Base-by-base conservation (phyloP, 37 sponge, comb jelly and placozoan genomes). In the Corticium candelabrum region DNA sequence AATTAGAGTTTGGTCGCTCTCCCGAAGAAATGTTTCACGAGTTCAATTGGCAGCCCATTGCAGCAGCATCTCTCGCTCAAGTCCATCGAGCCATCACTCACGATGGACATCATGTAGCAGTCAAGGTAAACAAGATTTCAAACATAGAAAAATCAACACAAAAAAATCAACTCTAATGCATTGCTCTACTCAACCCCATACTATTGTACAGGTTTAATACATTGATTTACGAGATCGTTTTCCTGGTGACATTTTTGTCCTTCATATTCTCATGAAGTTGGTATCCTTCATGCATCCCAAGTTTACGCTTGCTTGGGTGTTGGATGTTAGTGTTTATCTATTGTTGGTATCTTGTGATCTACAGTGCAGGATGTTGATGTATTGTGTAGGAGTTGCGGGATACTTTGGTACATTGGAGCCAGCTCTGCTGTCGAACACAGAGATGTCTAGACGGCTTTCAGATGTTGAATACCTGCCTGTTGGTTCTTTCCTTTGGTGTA, bases 21-120 rank as follows among this genome's bases (percentile, higher is more conserved):
- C 89, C 92, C 1, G 39, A 77, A 1, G 76, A 95, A 35, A 69
- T 95, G 4, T 95, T 89, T 74, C 73, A 73, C 27, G 78, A 79
- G 3, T 95, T 95, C 40, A 71, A 86, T 32, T 75, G 57, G 3
- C 37, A 84, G 39, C 89, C 96, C 0, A 74, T 95, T 0, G 96
- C 96, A 71, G 96, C 92, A 5, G 96, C 96, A 37, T 88, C 89
- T 37, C 70, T 95, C 34, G 96, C 96, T 0, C 96, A 95, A 67
- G 96, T 95, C 41, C 83, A 84, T 78, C 40, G 72, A 41, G 96
- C 92, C 1, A 76, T 27, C 34, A 95, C 91, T 1, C 57, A 77
- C 31, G 76, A 80, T 29, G 86, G 83, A 2, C 34, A 82, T 67
- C 37, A 74, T 40, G 96, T 95, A 38, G 96, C 96, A 35, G 89